Base-by-base conservation (phyloP, 2,113 vertebrate genomes). In the Tragelaphus scriptus region DNA sequence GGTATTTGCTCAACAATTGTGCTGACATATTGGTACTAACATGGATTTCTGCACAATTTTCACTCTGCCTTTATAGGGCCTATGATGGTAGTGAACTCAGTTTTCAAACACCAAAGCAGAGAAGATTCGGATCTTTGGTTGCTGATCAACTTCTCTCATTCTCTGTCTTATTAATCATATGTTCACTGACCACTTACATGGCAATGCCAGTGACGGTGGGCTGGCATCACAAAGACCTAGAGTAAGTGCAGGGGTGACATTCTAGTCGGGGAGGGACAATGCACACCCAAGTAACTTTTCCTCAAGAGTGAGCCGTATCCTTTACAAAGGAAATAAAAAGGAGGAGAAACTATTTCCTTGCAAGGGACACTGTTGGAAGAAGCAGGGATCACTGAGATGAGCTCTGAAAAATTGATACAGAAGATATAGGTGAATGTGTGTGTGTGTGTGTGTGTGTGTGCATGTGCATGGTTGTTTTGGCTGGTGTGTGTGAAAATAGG, bases 401-500 rank as follows among this genome's bases (percentile, higher is more conserved):
- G 19, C 28, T 36, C 4, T 32, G 32, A 55, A 55, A 55, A 32
- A 16, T 1, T 40, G 77, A n/a, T 7, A 28, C 0, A 95, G 14
- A 19, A 9, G 53, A 80, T n/a, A 51, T 0, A 56, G 88, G 9
- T 7, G 28, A 30, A 58, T 13, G 25, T 13, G 4, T 0, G 30
- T 7, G 23, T 3, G 15, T 28, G 15, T 21, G 5, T 3, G 2
- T 5, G 30, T 17, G 23, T 56, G 40, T 15, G 26, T 3, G 11
- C n/a, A 21, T 23, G 5, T 3, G 2, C 44, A 5, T 56, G 79
- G 30, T 25, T 93, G 40, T 47, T 71, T 19, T 3, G 23, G 16
- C 7, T 9, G 47, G 23, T 61, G 15, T 63, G 5, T 75, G 17
- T 92, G 65, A 55, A 68, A 68, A n/a, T 3, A 77, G 10, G 28